These are phyloP conservation scores for Drosophila oshimai DNA, from an alignment of 1,140 invertebrate genomes.

Conservation along the genomic window DNA sequence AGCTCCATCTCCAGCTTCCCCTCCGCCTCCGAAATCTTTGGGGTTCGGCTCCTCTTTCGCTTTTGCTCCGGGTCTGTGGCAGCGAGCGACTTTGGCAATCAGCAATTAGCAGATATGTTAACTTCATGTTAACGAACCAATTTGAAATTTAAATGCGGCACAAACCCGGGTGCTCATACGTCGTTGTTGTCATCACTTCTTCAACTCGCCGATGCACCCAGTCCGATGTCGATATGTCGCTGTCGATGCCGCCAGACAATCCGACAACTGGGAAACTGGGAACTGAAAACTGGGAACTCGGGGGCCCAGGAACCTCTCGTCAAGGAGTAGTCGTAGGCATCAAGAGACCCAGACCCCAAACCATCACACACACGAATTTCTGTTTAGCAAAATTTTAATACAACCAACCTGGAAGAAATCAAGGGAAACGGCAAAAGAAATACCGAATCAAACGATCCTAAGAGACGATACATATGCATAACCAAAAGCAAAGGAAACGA, in stretches of 20 bases:
- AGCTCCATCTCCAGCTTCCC: too few species aligned
- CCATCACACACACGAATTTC: conserved; percentile 46
- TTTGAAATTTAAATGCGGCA: conserved; percentile 81
- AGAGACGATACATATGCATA: conserved; percentile 76
- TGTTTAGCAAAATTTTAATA: conserved; percentile 75
- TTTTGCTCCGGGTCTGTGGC: conserved; percentile 27
- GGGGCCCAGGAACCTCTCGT: conserved; percentile 7
- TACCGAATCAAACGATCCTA: conserved; percentile 61
- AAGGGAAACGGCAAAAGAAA: conserved; percentile 19
- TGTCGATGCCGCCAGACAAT: conserved; percentile 24
- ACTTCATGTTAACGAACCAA: conserved; percentile 81
- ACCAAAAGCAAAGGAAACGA: conserved; percentile 46
- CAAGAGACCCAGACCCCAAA: conserved; percentile 19
- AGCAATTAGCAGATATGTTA: conserved; percentile 81
- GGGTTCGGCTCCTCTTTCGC: conserved; percentile 10
- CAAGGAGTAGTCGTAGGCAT: conserved; percentile 25
- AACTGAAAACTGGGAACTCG: neutral
- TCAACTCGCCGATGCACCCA: conserved; percentile 61
- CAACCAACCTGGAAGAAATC: conserved; percentile 37
- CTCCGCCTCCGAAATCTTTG: too few species aligned
- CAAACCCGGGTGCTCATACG: conserved; percentile 76
- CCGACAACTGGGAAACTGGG: neutral
- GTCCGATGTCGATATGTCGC: conserved; percentile 38
- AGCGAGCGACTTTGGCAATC: conserved; percentile 76
- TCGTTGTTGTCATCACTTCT: conserved; percentile 76